Base-by-base conservation (phyloP, 2,113 vertebrate species). In the Acanthisitta chloris region DNA sequence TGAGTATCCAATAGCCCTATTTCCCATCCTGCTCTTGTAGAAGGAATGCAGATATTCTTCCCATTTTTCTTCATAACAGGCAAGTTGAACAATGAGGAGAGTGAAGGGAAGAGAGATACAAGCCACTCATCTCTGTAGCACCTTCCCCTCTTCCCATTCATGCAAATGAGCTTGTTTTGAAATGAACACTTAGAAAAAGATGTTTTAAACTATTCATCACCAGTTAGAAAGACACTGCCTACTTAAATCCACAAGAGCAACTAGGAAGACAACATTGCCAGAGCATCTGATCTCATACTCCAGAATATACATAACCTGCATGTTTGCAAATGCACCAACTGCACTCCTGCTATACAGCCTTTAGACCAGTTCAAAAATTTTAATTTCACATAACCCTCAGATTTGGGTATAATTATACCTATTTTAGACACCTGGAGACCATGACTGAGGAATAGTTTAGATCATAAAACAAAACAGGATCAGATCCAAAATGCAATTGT, bases 401-500 rank as follows among this genome's bases (percentile, higher is more conserved):
- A 70, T 61, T 72, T 62, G 40, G 17, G 28, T 21, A 42, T 21
- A 54, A 77, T 48, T 42, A 20, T 14, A 26, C 6, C 43, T 51
- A 7, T 31, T 87, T 79, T 59, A 38, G 48, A 70, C 29, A 43
- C 16, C 1, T 1, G 20, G 19, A 84, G 45, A 55, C 8, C 36
- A n/a, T 1, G 10, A 40, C 8, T 93, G 52, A 89, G 17, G 19
- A 84, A 71, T 0, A 0, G 48, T 46, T 66, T 58, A 57, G 25
- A 65, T 57, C n/a, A 48, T 4, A 29, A 81, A 69, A 10, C 17
- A 46, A 57, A 85, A 5, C 4, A 66, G n/a, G 31, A 66, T 8
- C 3, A 1, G 36, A 86, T 52, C 10, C 4, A 6, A 83, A 88
- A 54, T 0, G 6, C 42, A 66, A 20, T 46, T 18, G 26, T 33